Evolutionary conservation across 2,113 vertebrate genomes (phyloP).

Genomic region (Microcebus griseorufus): DNA sequence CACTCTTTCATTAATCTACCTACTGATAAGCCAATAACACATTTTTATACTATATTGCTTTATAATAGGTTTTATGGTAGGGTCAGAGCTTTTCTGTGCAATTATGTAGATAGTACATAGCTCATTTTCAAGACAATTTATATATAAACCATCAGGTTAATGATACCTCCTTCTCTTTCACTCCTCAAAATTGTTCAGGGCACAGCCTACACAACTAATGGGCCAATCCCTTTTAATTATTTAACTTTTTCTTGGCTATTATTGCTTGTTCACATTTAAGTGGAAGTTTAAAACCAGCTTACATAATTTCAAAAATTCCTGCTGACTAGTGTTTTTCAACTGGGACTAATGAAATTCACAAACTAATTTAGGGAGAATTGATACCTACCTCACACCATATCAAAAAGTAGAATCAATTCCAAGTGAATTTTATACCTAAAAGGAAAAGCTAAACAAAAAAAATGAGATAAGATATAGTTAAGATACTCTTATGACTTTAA

Average conservation of each 20-base stretch:
- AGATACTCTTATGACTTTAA: not conserved
- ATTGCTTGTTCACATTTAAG: not conserved
- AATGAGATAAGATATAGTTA: not conserved
- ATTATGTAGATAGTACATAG: not conserved
- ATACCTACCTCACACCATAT: not conserved
- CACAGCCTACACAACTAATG: not conserved
- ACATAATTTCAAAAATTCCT: not conserved
- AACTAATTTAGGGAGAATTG: slow-evolving; percentile 26
- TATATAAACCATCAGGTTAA: not conserved
- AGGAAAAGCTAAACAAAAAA: not conserved
- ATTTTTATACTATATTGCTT: not conserved
- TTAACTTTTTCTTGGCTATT: not conserved
- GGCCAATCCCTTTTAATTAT: not conserved
- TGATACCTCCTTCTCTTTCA: not conserved
- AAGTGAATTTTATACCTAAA: not conserved
- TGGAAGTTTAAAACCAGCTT: not conserved
- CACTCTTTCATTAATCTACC: not conserved
- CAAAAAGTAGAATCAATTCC: not conserved
- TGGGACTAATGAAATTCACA: not conserved
- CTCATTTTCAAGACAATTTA: not conserved
- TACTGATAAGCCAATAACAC: not conserved
- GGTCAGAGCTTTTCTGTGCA: not conserved
- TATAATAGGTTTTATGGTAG: not conserved
- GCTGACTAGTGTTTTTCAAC: not conserved
- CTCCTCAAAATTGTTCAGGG: not conserved